Conservation (phyloP, 30 jellyfish, hydroid and myxozoan genomes). For the Aurelia sp. region DNA sequence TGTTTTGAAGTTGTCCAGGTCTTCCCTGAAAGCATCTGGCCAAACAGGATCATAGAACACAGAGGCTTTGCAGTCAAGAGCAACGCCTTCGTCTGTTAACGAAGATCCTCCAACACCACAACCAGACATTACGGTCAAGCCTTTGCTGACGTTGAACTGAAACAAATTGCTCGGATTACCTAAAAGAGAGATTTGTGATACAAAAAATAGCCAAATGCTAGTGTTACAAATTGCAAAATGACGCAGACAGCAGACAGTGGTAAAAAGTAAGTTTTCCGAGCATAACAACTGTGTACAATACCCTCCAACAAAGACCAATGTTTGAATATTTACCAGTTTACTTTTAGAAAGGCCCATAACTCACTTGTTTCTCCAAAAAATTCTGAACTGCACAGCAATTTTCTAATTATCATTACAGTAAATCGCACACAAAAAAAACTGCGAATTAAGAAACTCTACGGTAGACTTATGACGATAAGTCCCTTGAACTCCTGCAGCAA, state of each 20-base stretch:
- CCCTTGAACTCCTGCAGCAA: too few species aligned
- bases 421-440: too few species aligned
- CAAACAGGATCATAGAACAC: slow-evolving; percentile 97
- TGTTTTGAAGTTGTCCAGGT: slow-evolving; percentile 84
- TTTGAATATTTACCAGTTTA: too few species aligned
- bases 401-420: too few species aligned
- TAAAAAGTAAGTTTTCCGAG: too few species aligned
- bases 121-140: slow-evolving; percentile 89
- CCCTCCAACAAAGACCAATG: too few species aligned
- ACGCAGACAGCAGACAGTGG: neutral
- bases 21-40: slow-evolving; percentile 98
- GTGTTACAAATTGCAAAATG: neutral
- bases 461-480: too few species aligned
- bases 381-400: too few species aligned
- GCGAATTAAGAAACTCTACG: too few species aligned
- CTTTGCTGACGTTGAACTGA: slow-evolving; percentile 85
- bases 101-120: slow-evolving; percentile 99
- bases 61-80: slow-evolving; percentile 96
- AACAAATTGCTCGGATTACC: slow-evolving; percentile 94
- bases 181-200: neutral
- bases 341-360: too few species aligned
- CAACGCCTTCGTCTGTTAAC: slow-evolving; percentile 93
- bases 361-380: too few species aligned
- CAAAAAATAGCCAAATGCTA: neutral
- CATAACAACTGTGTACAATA: too few species aligned